These are phyloP conservation scores for Netta rufina DNA, from an alignment of 2,797 vertebrate species.

Conservation along the genomic window DNA sequence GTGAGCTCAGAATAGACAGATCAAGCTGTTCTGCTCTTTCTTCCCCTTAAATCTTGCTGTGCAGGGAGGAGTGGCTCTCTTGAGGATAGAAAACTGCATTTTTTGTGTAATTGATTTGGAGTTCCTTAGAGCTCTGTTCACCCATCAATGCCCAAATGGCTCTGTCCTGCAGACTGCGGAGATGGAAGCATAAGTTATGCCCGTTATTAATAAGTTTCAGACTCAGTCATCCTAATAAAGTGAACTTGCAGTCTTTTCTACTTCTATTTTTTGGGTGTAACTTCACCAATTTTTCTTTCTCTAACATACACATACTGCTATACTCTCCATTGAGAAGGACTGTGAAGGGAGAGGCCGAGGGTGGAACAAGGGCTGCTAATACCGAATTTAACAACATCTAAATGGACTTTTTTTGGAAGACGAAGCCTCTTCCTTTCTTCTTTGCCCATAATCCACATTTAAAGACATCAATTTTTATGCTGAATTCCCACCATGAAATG, in stretches of 20 bases:
- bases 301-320: neutral
- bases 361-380: neutral
- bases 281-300: neutral
- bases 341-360: neutral
- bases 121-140: slow-evolving; percentile 1
- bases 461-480: neutral
- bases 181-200: neutral
- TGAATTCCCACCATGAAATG: neutral
- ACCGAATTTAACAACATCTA: neutral
- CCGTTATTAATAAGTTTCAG: neutral
- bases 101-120: neutral
- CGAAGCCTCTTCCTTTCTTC: neutral
- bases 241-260: neutral
- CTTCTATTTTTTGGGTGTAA: neutral
- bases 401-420: neutral
- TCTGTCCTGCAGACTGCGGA: neutral
- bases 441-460: neutral
- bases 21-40: neutral
- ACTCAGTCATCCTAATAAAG: neutral
- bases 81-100: neutral
- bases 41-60: neutral
- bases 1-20: neutral
- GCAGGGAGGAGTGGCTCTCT: neutral
- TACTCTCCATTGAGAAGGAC: neutral
- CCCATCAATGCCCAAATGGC: neutral